phyloP scores from a whole-genome alignment of 1,140 invertebrate species.

The Coptotermes formosanus region DNA sequence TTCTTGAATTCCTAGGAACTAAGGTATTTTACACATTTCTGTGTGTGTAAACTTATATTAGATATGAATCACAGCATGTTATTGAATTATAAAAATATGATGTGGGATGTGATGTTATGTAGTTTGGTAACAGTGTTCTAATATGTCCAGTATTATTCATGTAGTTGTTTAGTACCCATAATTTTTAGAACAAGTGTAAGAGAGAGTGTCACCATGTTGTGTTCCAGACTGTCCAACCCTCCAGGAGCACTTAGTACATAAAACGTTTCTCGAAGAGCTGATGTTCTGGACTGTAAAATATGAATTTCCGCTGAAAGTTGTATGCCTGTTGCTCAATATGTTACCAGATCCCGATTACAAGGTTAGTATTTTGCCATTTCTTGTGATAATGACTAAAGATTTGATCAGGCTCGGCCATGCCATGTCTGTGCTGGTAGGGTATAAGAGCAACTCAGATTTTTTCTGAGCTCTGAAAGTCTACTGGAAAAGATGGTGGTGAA shows the following conservation, averaged over 20 bases:
- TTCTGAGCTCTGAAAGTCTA: not conserved
- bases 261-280: slow-evolving; percentile 89
- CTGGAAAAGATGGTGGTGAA: too few relatives aligned
- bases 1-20: too few relatives aligned
- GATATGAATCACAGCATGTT: too few relatives aligned
- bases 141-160: too few relatives aligned
- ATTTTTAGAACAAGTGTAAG: not conserved
- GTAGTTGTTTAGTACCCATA: too few relatives aligned
- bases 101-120: too few relatives aligned
- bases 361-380: slow-evolving; percentile 48
- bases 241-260: slow-evolving; percentile 75
- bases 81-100: too few relatives aligned
- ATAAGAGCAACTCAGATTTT: not conserved
- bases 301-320: slow-evolving; percentile 95
- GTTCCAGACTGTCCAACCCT: slow-evolving; percentile 74
- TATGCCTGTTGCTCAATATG: slow-evolving; percentile 94
- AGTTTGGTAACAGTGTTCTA: too few relatives aligned
- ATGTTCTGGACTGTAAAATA: slow-evolving; percentile 98
- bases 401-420: too few relatives aligned
- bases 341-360: slow-evolving; percentile 94
- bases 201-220: slow-evolving; percentile 34
- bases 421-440: not conserved
- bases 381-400: too few relatives aligned
- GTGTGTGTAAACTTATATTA: too few relatives aligned
- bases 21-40: too few relatives aligned